Evolutionary conservation across 2,888 invertebrate species (phyloP).

Genomic region (Ramazzottius varieornatus): DNA sequence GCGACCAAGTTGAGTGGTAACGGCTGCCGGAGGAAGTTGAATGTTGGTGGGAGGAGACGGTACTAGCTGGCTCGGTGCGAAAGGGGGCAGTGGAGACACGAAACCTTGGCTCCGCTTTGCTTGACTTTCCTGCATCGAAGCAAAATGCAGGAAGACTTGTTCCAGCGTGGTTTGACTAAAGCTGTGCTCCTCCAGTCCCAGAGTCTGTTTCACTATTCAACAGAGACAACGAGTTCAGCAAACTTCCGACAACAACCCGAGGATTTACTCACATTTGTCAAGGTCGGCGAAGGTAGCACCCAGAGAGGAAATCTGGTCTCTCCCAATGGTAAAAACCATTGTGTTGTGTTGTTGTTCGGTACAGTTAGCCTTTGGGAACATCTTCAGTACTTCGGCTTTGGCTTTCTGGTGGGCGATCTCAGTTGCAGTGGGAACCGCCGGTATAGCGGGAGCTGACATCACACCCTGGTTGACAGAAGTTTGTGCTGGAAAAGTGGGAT

Average conservation of each 20-base stretch:
- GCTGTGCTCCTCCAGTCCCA: constrained; percentile 59
- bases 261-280: constrained; percentile 38
- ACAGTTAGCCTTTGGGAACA: constrained; percentile 41
- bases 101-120: too few species aligned
- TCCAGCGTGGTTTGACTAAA: constrained; percentile 68
- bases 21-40: too few species aligned
- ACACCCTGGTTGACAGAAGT: too few species aligned
- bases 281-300: constrained; percentile 48
- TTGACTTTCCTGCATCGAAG: background rate
- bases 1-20: too few species aligned
- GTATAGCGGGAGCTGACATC: background rate
- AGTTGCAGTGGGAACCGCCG: background rate
- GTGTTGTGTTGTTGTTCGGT: constrained; percentile 54
- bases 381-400: constrained; percentile 18
- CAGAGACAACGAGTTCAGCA: background rate
- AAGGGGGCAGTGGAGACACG: too few species aligned
- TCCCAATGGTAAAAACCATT: constrained; percentile 51
- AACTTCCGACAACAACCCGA: background rate
- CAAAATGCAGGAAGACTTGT: constrained; percentile 30
- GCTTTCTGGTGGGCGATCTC: constrained; percentile 15
- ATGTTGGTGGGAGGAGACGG: too few species aligned
- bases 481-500: too few species aligned
- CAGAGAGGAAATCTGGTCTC: constrained; percentile 43
- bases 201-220: constrained; percentile 39
- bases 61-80: too few species aligned